Conservation (phyloP, 2,113 vertebrate species). For the Pagrus major region DNA sequence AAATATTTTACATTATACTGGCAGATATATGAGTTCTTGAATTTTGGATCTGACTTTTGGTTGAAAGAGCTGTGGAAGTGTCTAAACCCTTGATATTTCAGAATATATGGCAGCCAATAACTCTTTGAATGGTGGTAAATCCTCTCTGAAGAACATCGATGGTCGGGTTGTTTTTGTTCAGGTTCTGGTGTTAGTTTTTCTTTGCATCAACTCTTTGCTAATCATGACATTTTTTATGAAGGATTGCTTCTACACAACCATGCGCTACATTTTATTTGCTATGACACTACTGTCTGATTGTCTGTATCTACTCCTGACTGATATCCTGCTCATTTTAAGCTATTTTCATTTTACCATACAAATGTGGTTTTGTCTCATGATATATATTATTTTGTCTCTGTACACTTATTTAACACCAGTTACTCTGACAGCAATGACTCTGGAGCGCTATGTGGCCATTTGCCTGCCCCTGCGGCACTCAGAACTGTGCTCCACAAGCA, state of each 20-base stretch:
- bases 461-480: not conserved
- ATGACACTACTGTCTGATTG: too few species aligned
- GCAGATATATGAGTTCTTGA: not conserved
- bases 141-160: too few species aligned
- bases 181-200: constrained; percentile 43
- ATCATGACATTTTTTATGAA: constrained; percentile 63
- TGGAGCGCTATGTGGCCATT: constrained; percentile 21
- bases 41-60: not conserved
- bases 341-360: not conserved
- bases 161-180: constrained; percentile 26
- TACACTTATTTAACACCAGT: constrained; percentile 48
- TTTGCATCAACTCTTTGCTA: constrained; percentile 52
- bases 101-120: not conserved
- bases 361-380: constrained; percentile 38
- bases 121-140: too few species aligned
- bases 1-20: not conserved
- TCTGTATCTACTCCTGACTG: too few species aligned
- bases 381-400: not conserved
- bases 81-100: not conserved
- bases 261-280: constrained; percentile 54
- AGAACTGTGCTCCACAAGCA: constrained; percentile 57
- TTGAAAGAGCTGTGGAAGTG: not conserved
- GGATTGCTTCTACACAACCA: constrained; percentile 50
- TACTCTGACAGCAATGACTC: constrained; percentile 70
- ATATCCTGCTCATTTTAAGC: not conserved